These are phyloP conservation scores for Lottia scabra DNA, from an alignment of 2,888 invertebrate species.

Conservation along the genomic window DNA sequence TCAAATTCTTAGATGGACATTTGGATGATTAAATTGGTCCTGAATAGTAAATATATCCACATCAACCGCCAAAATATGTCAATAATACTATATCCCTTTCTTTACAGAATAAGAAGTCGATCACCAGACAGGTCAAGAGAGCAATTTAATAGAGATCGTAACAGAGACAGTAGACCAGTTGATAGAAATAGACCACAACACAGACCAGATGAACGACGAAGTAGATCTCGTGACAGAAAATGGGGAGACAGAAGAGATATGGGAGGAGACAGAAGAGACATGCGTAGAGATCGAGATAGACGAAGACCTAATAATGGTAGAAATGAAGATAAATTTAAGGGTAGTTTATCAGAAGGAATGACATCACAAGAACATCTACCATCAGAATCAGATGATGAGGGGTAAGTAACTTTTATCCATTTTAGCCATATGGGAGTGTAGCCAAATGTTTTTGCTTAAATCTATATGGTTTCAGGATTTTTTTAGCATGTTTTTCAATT, in stretches of 20 bases:
- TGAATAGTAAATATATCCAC: too few relatives aligned
- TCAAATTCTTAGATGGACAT: too few relatives aligned
- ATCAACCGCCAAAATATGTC: too few relatives aligned
- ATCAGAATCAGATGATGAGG: conserved; percentile 61
- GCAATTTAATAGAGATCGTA: conserved; percentile 16
- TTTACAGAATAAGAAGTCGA: conserved; percentile 5
- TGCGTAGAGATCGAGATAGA: conserved; percentile 30
- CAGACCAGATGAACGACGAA: conserved; percentile 13
- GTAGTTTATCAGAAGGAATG: conserved; percentile 84
- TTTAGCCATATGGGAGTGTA: too few relatives aligned
- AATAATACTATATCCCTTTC: too few relatives aligned
- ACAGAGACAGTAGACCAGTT: conserved; percentile 21
- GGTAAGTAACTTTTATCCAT: conserved; percentile 43
- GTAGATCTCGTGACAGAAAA: conserved; percentile 28
- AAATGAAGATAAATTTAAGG: conserved; percentile 73
- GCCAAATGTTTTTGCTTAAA: too few relatives aligned
- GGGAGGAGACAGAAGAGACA: conserved; percentile 30
- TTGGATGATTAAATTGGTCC: too few relatives aligned
- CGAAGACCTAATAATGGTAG: conserved; percentile 26
- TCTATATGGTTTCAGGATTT: too few relatives aligned
- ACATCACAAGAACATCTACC: conserved; percentile 74
- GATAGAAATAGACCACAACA: conserved; percentile 25
- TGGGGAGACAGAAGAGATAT: conserved; percentile 29
- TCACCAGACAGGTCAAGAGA: conserved; percentile 11
- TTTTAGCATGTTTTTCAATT: too few relatives aligned